Percentiles rank a stretch among this genome's conserved stretches.
Evolutionary conservation across 2,888 invertebrate genomes (phyloP).

Genomic region (Cataglyphis livida): DNA sequence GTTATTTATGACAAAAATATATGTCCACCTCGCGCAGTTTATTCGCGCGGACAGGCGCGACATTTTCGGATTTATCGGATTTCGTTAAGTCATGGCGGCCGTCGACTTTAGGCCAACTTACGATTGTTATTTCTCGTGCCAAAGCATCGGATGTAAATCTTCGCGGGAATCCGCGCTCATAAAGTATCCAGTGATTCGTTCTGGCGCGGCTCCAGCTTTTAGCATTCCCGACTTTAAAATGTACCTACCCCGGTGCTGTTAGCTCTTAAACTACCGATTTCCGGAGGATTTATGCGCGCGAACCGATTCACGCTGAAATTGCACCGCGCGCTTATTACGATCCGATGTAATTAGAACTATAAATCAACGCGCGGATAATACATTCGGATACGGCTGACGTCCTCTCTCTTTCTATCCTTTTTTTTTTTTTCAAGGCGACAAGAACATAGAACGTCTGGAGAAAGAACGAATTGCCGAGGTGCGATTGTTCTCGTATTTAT

Average conservation of each 20-base stretch:
- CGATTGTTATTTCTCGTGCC: slow-evolving; percentile 62
- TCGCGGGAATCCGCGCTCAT: slow-evolving; percentile 49
- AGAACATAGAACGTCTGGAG: slow-evolving; percentile 4
- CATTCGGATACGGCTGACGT: slow-evolving; percentile 43
- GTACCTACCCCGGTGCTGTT: slow-evolving; percentile 56
- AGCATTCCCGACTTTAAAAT: slow-evolving; percentile 59
- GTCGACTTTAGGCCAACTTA: slow-evolving; percentile 52
- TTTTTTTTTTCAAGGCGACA: neutral
- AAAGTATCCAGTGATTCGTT: slow-evolving; percentile 58
- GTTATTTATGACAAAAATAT: slow-evolving; percentile 1
- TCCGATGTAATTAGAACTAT: slow-evolving; percentile 52
- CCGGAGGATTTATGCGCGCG: slow-evolving; percentile 58
- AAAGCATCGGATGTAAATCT: slow-evolving; percentile 57
- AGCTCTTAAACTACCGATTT: slow-evolving; percentile 65
- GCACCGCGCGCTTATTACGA: slow-evolving; percentile 54
- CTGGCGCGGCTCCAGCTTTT: slow-evolving; percentile 65
- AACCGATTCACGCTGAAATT: slow-evolving; percentile 48
- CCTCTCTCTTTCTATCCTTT: neutral
- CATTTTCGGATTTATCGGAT: slow-evolving; percentile 42
- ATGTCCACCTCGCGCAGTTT: neutral
- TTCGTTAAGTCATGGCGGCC: slow-evolving; percentile 21
- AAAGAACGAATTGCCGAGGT: slow-evolving; percentile 16
- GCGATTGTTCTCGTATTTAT: slow-evolving; percentile 71
- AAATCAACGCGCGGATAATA: slow-evolving; percentile 51
- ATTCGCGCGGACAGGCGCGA: neutral